Percentiles rank a stretch among this genome's conserved stretches.
Evolutionary conservation across 2,113 vertebrate species (phyloP).

Genomic region (Bettongia penicillata): DNA sequence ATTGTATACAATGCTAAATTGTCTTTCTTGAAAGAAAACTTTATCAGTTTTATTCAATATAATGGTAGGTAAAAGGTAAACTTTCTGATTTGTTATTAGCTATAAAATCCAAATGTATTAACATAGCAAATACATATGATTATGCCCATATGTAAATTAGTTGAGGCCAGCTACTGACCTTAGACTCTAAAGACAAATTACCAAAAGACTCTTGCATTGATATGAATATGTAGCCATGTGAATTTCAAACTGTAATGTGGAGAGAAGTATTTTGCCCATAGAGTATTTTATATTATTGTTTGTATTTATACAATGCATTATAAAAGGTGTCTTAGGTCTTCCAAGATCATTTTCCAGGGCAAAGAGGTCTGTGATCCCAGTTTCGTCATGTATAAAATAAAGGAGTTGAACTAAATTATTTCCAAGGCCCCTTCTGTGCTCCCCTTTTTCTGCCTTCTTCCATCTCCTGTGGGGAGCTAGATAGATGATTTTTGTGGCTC

Average conservation of each 20-base stretch:
- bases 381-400: background rate
- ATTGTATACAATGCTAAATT: background rate
- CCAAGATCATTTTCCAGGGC: background rate
- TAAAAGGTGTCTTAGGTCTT: background rate
- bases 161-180: too few relatives aligned
- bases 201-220: background rate
- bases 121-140: background rate
- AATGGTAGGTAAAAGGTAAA: background rate
- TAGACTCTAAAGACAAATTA: too few relatives aligned
- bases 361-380: background rate
- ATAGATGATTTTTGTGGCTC: background rate
- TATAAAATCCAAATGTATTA: background rate
- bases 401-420: background rate
- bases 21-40: background rate
- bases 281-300: background rate
- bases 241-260: background rate
- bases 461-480: background rate
- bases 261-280: background rate
- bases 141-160: background rate
- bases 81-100: background rate
- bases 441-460: background rate
- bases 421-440: background rate
- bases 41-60: background rate
- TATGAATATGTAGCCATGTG: background rate
- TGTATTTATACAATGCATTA: background rate